Evolutionary conservation across 2,888 invertebrate species (phyloP).

Genomic region (Drosophila dives): DNA sequence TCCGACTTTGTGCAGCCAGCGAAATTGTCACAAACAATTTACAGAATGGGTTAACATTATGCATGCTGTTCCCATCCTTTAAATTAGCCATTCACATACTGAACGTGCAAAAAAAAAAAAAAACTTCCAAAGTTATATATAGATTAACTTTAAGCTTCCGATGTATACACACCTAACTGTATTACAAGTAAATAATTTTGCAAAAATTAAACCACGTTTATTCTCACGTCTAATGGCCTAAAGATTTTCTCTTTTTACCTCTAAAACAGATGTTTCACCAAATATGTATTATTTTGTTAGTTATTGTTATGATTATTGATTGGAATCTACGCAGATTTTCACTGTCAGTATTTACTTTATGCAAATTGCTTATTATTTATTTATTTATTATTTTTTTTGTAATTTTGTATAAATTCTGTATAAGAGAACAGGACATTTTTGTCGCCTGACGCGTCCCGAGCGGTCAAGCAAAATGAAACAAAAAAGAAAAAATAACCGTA

Average conservation of each 20-base stretch:
- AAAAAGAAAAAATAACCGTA: constrained; percentile 50
- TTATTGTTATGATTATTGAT: background rate
- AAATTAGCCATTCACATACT: background rate
- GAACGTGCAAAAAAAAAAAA: background rate
- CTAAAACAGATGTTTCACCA: background rate
- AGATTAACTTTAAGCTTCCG: background rate
- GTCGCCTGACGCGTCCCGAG: constrained; percentile 13
- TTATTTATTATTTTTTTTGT: background rate
- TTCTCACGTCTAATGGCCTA: background rate
- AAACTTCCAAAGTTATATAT: background rate
- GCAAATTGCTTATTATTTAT: background rate
- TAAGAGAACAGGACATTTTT: constrained; percentile 12
- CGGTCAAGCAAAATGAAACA: constrained; percentile 10
- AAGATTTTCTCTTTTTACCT: background rate
- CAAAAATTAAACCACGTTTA: background rate
- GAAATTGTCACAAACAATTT: constrained; percentile 24
- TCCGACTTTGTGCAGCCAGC: constrained; percentile 15
- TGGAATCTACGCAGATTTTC: background rate
- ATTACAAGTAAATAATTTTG: background rate
- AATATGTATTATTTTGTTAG: background rate
- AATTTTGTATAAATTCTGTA: background rate
- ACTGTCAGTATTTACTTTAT: background rate
- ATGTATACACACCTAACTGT: background rate
- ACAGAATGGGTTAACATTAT: background rate
- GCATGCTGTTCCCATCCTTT: no score